Conservation (phyloP, 2,797 vertebrate genomes). For the Peromyscus melanophrys region DNA sequence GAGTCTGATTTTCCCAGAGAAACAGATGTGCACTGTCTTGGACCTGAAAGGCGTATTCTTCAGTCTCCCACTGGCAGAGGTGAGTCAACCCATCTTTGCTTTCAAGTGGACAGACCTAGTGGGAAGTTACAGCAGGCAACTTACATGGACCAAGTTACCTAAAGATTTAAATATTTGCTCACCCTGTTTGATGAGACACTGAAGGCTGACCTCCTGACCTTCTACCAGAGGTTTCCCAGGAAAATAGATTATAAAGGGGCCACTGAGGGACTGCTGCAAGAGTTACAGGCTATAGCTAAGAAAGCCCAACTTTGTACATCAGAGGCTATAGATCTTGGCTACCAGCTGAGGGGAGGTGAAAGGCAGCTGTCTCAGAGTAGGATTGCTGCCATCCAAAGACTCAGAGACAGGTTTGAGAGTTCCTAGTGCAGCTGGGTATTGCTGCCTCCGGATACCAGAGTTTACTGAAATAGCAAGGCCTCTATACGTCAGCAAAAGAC, state of each 20-base stretch:
- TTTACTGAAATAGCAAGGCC: neutral
- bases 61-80: neutral
- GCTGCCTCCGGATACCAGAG: neutral
- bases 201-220: neutral
- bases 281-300: neutral
- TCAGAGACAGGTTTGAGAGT: neutral
- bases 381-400: neutral
- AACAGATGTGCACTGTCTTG: neutral
- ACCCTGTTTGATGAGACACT: neutral
- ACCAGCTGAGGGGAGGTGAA: neutral
- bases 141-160: neutral
- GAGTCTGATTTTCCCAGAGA: neutral
- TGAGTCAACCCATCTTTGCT: neutral
- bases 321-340: neutral
- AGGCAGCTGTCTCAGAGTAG: neutral
- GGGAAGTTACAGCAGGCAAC: neutral
- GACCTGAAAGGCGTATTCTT: neutral
- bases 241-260: neutral
- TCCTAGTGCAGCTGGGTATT: neutral
- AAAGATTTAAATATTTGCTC: neutral
- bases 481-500: neutral
- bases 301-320: neutral
- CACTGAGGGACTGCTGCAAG: neutral
- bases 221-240: neutral
- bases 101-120: neutral